Conservation (phyloP, 1,140 invertebrate species). For the Drosophila rhopaloa region DNA sequence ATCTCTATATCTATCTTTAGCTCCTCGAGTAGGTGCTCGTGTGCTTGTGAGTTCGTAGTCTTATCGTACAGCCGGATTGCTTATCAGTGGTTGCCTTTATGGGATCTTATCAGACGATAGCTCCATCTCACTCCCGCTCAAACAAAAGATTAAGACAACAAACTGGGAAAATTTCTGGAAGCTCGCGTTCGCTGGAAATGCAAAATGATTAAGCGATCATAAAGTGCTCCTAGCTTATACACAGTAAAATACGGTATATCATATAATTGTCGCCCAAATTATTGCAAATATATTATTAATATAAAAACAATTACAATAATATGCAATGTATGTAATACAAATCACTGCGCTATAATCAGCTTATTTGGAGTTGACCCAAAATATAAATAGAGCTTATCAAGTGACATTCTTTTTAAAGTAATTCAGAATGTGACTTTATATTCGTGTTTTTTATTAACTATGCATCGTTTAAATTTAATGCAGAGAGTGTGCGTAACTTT, state of each 20-base stretch:
- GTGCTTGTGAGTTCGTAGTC: constrained; percentile 28
- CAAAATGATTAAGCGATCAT: constrained; percentile 63
- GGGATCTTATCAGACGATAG: constrained; percentile 51
- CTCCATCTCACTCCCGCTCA: constrained; percentile 25
- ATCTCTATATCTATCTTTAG: constrained; percentile 13
- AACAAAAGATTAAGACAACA: constrained; percentile 82
- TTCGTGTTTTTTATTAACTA: too few species aligned
- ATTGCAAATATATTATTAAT: neutral
- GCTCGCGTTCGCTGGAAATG: constrained; percentile 56
- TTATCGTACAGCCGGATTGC: constrained; percentile 32
- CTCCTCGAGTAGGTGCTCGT: constrained; percentile 6
- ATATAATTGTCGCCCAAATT: neutral
- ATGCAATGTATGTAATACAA: too few species aligned
- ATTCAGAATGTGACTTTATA: too few species aligned
- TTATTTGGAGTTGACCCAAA: too few species aligned
- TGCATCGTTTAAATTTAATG: too few species aligned
- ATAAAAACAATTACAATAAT: neutral
- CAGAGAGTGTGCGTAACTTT: too few species aligned
- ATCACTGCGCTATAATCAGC: too few species aligned
- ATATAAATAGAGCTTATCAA: too few species aligned
- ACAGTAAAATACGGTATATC: constrained; percentile 26
- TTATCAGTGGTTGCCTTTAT: constrained; percentile 71
- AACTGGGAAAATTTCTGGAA: constrained; percentile 53
- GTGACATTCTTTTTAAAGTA: too few species aligned
- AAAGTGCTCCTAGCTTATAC: constrained; percentile 14